Base-by-base conservation (phyloP, 2,113 vertebrate species). In the Cebidichthys violaceus region DNA sequence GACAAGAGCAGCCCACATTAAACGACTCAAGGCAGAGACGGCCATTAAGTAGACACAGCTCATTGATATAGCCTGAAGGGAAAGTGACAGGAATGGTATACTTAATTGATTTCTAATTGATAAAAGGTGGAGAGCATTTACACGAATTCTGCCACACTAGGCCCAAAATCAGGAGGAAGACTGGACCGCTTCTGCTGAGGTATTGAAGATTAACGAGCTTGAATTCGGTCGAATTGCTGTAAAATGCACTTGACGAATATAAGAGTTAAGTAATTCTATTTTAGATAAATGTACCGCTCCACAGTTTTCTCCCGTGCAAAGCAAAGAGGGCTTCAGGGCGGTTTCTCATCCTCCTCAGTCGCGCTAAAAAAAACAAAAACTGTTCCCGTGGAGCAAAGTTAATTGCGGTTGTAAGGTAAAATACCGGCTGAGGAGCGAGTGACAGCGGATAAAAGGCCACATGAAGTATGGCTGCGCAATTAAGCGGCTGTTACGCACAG, bases 21-120 rank as follows among this genome's bases (percentile, higher is more conserved):
- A 85, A 81, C 9, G 77, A 81, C 70, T 77, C 27, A 15, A 75
- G 81, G 74, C 73, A 33, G 84, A 74, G n/a, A 54, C 81, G 71
- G 76, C 70, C 90, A 89, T 90, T 90, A 91, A 87, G 69, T 10
- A 79, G 83, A 78, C 29, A 75, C 83, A 82, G 52, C 74, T 82
- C 74, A 59, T 45, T 81, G 80, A 70, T 70, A 62, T 35, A 69
- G 72, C 60, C 37, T 79, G 71, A 78, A 83, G 71, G 47, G 75
- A 78, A 89, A 81, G 79, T 81, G 72, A 64, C 52, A 77, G 72
- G 41, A 35, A 65, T 13, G 31, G 35, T 2, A 6, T 50, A 72
- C 50, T 73, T 54, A 75, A 50, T 71, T 64, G 7, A 27, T 33
- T 77, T 68, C 55, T 86, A 85, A 88, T 89, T 82, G 81, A 43